Evolutionary conservation across 2,113 vertebrate genomes (phyloP), one percentile per base, ranked within the genome.

Genomic region (Meriones unguiculatus): DNA sequence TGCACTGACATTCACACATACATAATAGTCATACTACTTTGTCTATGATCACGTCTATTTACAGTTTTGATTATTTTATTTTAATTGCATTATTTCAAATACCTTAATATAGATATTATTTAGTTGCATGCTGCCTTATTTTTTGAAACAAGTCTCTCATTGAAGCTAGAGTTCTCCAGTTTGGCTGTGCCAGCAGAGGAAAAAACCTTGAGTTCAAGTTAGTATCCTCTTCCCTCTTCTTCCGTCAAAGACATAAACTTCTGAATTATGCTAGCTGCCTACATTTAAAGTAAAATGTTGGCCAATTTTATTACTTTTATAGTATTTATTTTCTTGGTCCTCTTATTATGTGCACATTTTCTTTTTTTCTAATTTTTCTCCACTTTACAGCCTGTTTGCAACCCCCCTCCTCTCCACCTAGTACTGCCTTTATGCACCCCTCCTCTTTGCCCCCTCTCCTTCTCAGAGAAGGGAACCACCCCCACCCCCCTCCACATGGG

Each of bases 121-220:
- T 54, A 70, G 4, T 65, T 65, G 0, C 28, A 72, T 75, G 35
- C 12, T 9, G 38, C 13, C 3, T 28, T 38, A n/a, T 62, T 8
- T 41, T 14, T 15, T 25, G 3, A 8, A 38, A 41, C 1, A 41
- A 41, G 9, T 64, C 62, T 84, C 14, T 30, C 7, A 38, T 7
- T 62, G 35, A 82, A 38, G 20, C 20, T 59, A 24, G 11, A 82
- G 35, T n/a, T 84, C 7, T 64, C 22, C 7, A 41, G 28, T 28
- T 62, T 28, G 81, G 7, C 57, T 64, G 25, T 3, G 57, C 1
- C 22, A 62, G 2, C 12, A 62, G 2, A 15, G 5, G 62, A 62
- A 62, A 0, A 15, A 59, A 20, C 11, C 1, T 25, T 22, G 7
- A 41, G 22, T 30, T 64, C 1, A 1, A 17, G 28, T 28, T 64